Evolutionary conservation across 2,888 invertebrate genomes (phyloP).

Genomic region (Drosophila mimetica): DNA sequence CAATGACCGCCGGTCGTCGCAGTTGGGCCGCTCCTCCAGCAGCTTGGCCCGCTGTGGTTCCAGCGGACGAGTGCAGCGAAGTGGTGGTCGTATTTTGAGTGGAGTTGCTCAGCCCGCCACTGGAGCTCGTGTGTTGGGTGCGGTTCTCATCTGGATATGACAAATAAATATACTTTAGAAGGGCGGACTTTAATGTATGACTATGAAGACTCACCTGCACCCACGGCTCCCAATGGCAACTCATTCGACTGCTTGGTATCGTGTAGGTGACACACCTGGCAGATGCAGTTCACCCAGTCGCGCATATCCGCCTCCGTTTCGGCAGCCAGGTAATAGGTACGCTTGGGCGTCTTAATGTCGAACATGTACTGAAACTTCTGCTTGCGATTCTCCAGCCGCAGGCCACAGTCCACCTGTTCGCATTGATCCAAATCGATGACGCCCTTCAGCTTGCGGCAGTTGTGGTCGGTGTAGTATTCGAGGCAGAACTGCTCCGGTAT

Average conservation of each 20-base stretch:
- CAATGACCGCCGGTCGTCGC: slow-evolving; percentile 37
- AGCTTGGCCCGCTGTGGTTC: slow-evolving; percentile 52
- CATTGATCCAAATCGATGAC: slow-evolving; percentile 97
- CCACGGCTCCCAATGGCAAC: slow-evolving; percentile 62
- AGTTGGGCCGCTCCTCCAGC: slow-evolving; percentile 19
- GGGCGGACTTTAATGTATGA: background rate
- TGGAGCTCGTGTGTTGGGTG: slow-evolving; percentile 68
- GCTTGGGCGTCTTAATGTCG: slow-evolving; percentile 93
- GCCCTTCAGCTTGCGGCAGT: slow-evolving; percentile 93
- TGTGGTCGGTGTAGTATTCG: slow-evolving; percentile 96
- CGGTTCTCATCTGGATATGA: slow-evolving; percentile 69
- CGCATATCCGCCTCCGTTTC: slow-evolving; percentile 97
- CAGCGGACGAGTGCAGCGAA: slow-evolving; percentile 73
- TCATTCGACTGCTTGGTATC: slow-evolving; percentile 85
- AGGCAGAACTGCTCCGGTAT: slow-evolving; percentile 96
- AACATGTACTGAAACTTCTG: slow-evolving; percentile 94
- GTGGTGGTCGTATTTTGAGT: slow-evolving; percentile 78
- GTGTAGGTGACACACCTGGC: slow-evolving; percentile 94
- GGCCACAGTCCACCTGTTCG: slow-evolving; percentile 95
- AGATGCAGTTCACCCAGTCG: slow-evolving; percentile 97
- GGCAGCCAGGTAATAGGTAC: slow-evolving; percentile 96
- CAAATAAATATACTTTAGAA: background rate
- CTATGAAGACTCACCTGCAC: slow-evolving; percentile 46
- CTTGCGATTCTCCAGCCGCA: slow-evolving; percentile 92
- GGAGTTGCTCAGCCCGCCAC: slow-evolving; percentile 67